Conservation (phyloP, 2,113 vertebrate genomes). For the Esox niger region DNA sequence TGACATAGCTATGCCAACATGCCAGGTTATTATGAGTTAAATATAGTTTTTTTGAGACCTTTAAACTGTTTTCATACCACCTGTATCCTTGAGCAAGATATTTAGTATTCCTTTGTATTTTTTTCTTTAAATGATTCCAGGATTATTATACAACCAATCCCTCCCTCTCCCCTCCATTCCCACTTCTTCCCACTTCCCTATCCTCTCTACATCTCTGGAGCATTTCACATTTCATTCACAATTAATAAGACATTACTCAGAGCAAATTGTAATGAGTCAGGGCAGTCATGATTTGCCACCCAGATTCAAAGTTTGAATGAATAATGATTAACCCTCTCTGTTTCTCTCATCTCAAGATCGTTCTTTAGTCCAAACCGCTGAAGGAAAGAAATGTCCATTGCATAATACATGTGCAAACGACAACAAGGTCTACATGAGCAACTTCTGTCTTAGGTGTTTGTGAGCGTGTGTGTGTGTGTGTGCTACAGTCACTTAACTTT, state of each 20-base stretch:
- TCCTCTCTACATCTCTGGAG: slow-evolving; percentile 56
- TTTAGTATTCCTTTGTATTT: neutral
- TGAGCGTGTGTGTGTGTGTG: slow-evolving; percentile 5
- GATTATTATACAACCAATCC: too few species aligned
- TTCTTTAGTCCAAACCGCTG: slow-evolving; percentile 32
- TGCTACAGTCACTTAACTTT: too few species aligned
- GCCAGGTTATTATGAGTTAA: too few species aligned
- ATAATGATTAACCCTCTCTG: slow-evolving; percentile 55
- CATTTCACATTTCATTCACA: slow-evolving; percentile 58
- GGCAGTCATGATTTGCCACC: slow-evolving; percentile 63
- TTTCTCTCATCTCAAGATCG: slow-evolving; percentile 17
- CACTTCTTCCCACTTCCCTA: slow-evolving; percentile 44
- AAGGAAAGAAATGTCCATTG: slow-evolving; percentile 34
- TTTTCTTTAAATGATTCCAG: too few species aligned
- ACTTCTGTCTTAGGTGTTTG: neutral
- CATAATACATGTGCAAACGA: slow-evolving; percentile 11
- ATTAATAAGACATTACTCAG: slow-evolving; percentile 56
- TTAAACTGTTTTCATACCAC: neutral
- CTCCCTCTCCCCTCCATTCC: slow-evolving; percentile 38
- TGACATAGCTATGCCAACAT: too few species aligned
- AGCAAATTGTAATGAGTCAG: slow-evolving; percentile 56
- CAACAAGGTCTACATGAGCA: slow-evolving; percentile 11
- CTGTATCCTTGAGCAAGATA: too few species aligned
- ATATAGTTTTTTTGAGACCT: too few species aligned
- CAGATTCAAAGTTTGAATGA: slow-evolving; percentile 61